Percentiles rank a stretch among this genome's conserved stretches.
phyloP scores from a whole-genome alignment of 2,797 vertebrate species.

The Discoglossus pictus region DNA sequence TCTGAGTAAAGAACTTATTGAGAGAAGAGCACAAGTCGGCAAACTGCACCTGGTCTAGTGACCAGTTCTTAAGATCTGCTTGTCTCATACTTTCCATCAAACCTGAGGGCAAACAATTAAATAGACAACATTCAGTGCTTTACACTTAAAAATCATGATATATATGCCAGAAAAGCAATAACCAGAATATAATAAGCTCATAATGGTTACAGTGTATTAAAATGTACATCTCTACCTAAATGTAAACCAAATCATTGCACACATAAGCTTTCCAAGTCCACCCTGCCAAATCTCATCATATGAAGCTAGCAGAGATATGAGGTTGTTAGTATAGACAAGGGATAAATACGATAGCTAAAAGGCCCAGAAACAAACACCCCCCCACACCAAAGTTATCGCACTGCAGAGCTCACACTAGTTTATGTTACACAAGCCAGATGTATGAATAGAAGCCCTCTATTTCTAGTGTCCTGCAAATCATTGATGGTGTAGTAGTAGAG shows the following conservation, averaged over 20 bases:
- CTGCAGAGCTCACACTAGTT: background rate
- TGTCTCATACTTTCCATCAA: conserved; percentile 93
- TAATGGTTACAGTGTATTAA: too few relatives aligned
- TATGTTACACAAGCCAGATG: conserved; percentile 8
- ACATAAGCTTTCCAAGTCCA: conserved; percentile 6
- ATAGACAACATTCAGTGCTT: too few relatives aligned
- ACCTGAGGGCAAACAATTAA: conserved; percentile 69
- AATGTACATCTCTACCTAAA: too few relatives aligned
- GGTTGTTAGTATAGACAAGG: too few relatives aligned
- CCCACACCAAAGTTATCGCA: background rate
- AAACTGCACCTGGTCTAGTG: conserved; percentile 88
- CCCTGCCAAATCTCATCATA: conserved; percentile 10
- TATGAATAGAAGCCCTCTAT: too few relatives aligned
- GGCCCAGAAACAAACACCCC: background rate
- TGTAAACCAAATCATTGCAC: background rate
- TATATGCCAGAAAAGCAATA: too few relatives aligned
- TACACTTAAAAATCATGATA: too few relatives aligned
- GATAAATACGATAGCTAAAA: background rate
- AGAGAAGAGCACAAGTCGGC: conserved; percentile 92
- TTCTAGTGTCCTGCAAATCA: too few relatives aligned
- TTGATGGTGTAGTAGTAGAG: background rate
- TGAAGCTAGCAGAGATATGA: too few relatives aligned
- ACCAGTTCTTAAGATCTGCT: conserved; percentile 92
- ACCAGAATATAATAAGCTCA: too few relatives aligned
- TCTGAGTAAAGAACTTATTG: conserved; percentile 90